Evolutionary conservation across 1,140 invertebrate species (phyloP).

Genomic region (Pseudomyrmex dendroicus): DNA sequence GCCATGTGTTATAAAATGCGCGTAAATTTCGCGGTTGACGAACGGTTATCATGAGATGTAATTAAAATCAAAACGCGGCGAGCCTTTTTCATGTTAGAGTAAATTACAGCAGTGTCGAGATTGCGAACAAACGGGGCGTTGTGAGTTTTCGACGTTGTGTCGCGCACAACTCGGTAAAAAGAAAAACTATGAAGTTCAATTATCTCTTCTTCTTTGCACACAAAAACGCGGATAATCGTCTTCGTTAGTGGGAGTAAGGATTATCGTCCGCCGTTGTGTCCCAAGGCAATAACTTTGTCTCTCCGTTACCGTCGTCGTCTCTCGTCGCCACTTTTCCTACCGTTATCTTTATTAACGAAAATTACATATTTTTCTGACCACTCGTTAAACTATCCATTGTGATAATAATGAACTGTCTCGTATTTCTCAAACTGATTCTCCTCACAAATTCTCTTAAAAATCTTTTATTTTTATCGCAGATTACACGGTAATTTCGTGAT

Average conservation of each 20-base stretch:
- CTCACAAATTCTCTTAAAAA: conserved; percentile 1
- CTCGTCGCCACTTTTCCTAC: conserved; percentile 22
- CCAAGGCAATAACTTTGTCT: conserved; percentile 11
- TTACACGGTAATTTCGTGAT: too few species aligned
- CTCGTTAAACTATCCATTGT: neutral
- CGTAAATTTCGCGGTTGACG: conserved; percentile 48
- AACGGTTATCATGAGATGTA: conserved; percentile 55
- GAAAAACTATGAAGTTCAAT: conserved; percentile 38
- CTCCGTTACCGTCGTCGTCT: neutral
- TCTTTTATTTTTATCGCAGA: conserved; percentile 28
- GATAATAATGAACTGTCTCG: conserved; percentile 10
- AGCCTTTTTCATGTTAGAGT: neutral
- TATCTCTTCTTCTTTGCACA: conserved; percentile 42
- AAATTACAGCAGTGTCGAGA: conserved; percentile 60
- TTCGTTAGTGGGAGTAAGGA: conserved; percentile 52
- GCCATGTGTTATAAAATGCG: conserved; percentile 32
- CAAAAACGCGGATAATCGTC: conserved; percentile 45
- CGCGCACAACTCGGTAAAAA: neutral
- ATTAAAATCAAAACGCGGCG: conserved; percentile 62
- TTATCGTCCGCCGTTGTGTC: conserved; percentile 20
- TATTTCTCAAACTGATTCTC: conserved; percentile 10
- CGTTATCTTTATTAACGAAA: conserved; percentile 60
- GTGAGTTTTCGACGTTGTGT: conserved; percentile 63
- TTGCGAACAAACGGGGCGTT: conserved; percentile 45
- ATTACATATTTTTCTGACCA: conserved; percentile 35